Base-by-base conservation (phyloP, 2,888 invertebrate genomes). In the Noctua fimbriata region DNA sequence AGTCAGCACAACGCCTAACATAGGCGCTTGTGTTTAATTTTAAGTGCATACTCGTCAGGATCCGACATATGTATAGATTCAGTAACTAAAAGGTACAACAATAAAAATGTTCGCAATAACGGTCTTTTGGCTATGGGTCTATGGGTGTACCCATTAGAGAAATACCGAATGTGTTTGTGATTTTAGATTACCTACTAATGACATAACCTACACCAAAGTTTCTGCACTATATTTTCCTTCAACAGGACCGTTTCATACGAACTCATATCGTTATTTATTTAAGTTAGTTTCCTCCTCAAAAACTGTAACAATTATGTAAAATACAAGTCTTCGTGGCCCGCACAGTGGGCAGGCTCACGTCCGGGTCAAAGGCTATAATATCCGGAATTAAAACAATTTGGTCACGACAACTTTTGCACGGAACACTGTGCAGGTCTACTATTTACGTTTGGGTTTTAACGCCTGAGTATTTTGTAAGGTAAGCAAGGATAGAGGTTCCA, bases 351-450 rank as follows among this genome's bases (percentile, higher is more conserved):
- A 52, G 32, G 32, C 49, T 12, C 63, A n/a, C 69, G 21, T 69
- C 69, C 78, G 87, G 83, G 79, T 79, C 89, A 83, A 75, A 85
- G 55, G 60, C 69, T 65, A 60, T 83, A 82, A 86, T 89, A 83
- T 88, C 82, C 86, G 89, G 82, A 80, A 78, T 81, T 81, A 81
- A 72, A 85, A 76, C 75, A 79, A 77, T 89, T 77, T 72, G 67
- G 80, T 85, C 88, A 88, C 87, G 89, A 81, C 74, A 82, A 21
- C 67, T 36, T 44, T 71, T 32, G 74, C 87, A 83, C 82, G 78
- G 21, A 73, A 76, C 67, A 18, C 21, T 58, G 70, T 82, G 78
- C 72, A 84, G 28, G 32, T 73, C 9, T 41, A 71, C 36, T 87
- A 84, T 83, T 87, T 83, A 87, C 58, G 28, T 76, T 83, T 28